Evolutionary conservation across 2,113 vertebrate species (phyloP).

Genomic region (Eurypyga helias): DNA sequence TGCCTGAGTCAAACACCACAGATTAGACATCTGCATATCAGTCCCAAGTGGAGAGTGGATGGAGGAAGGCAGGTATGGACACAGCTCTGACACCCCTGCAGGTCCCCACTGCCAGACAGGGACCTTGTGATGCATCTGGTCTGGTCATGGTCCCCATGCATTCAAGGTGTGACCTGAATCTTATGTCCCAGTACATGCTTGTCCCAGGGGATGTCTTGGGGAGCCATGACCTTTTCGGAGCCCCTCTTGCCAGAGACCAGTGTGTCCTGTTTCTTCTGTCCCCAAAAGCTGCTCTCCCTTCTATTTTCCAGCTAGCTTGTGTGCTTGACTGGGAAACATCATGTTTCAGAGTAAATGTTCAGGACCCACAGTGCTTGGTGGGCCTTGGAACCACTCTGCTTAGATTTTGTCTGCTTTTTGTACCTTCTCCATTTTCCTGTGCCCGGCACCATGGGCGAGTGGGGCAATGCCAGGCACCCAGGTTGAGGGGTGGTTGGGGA

Average conservation of each 20-base stretch:
- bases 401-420: neutral
- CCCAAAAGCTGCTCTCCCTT: neutral
- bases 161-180: neutral
- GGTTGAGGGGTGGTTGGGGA: neutral
- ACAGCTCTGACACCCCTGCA: neutral
- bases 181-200: neutral
- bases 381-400: neutral
- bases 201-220: neutral
- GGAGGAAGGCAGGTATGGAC: neutral
- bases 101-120: neutral
- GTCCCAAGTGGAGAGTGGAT: neutral
- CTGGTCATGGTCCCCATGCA: neutral
- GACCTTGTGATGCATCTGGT: neutral
- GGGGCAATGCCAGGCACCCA: neutral
- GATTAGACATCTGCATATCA: neutral
- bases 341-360: rapidly evolving
- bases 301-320: neutral
- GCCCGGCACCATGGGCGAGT: neutral
- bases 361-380: neutral
- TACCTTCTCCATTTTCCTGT: neutral
- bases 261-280: neutral
- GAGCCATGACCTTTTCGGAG: neutral
- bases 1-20: neutral
- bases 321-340: neutral
- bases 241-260: neutral